phyloP scores from a whole-genome alignment of 2,797 vertebrate species.

The Acomys russatus region DNA sequence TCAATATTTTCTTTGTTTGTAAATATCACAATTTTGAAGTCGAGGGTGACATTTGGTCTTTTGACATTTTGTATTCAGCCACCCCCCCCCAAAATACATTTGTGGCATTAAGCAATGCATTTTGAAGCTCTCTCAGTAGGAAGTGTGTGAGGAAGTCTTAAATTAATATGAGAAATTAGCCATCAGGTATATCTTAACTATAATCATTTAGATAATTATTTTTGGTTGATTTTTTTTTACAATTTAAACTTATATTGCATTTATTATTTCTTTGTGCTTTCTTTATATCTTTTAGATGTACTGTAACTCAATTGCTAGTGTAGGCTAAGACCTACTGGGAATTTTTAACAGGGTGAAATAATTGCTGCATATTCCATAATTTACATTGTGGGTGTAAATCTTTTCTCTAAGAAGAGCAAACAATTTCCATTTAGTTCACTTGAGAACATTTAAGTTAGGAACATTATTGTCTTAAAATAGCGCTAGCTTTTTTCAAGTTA shows the following conservation, averaged over 20 bases:
- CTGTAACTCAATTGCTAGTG: constrained; percentile 42
- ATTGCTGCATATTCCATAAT: constrained; percentile 66
- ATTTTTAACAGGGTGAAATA: constrained; percentile 58
- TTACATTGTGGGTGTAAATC: constrained; percentile 81
- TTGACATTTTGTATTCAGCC: constrained; percentile 60
- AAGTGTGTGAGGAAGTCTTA: constrained; percentile 75
- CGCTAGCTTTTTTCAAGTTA: constrained; percentile 67
- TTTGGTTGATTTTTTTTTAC: constrained; percentile 67
- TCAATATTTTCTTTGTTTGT: constrained; percentile 11
- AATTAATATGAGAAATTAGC: constrained; percentile 74
- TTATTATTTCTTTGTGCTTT: constrained; percentile 1
- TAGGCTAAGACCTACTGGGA: constrained; percentile 71
- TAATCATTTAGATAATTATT: constrained; percentile 83
- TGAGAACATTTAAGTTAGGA: constrained; percentile 72
- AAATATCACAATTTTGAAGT: constrained; percentile 61
- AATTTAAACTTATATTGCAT: constrained; percentile 79
- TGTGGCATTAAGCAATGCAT: constrained; percentile 58
- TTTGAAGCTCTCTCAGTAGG: constrained; percentile 81
- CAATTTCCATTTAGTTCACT: constrained; percentile 82
- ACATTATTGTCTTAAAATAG: constrained; percentile 70
- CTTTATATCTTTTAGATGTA: constrained; percentile 19
- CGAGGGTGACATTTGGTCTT: constrained; percentile 63
- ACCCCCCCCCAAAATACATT: constrained; percentile 24
- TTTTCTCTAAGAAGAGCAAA: constrained; percentile 80
- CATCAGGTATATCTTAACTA: constrained; percentile 80